A percentile compares a stretch with the other conserved stretches of the same genome.
Evolutionary conservation across 2,888 invertebrate genomes (phyloP).

Genomic region (Microdon myrmicae): DNA sequence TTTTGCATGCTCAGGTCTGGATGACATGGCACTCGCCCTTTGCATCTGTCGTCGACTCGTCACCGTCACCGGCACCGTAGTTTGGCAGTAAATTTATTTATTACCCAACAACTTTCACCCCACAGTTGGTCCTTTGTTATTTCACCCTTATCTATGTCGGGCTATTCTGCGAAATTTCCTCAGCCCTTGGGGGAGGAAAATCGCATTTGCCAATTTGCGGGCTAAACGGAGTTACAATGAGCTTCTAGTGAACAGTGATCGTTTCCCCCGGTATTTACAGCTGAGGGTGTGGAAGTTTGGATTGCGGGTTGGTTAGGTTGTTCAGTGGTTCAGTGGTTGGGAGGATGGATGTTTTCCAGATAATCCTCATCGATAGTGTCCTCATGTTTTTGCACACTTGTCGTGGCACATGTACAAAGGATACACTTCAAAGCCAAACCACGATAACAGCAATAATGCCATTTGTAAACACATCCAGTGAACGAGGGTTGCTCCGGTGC

Average conservation of each 20-base stretch:
- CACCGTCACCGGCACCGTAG: too few relatives aligned
- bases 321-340: too few relatives aligned
- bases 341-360: too few relatives aligned
- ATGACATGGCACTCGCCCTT: constrained; percentile 32
- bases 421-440: constrained; percentile 33
- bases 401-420: constrained; percentile 6
- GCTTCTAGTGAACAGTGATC: constrained; percentile 19
- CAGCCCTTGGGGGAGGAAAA: constrained; percentile 8
- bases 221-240: constrained; percentile 49
- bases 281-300: too few relatives aligned
- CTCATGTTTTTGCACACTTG: constrained; percentile 41
- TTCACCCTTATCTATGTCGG: too few relatives aligned
- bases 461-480: constrained; percentile 38
- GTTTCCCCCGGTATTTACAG: background rate
- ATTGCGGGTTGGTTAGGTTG: too few relatives aligned
- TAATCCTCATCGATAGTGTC: constrained; percentile 51
- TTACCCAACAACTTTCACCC: too few relatives aligned
- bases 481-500: constrained; percentile 3
- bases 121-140: too few relatives aligned
- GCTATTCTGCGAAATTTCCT: too few relatives aligned
- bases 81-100: constrained; percentile 51
- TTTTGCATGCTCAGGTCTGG: constrained; percentile 16
- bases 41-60: constrained; percentile 41
- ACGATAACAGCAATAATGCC: constrained; percentile 51
- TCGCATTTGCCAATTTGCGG: constrained; percentile 50